phyloP scores from a whole-genome alignment of 2,113 vertebrate genomes.

The Dicaeum eximium region DNA sequence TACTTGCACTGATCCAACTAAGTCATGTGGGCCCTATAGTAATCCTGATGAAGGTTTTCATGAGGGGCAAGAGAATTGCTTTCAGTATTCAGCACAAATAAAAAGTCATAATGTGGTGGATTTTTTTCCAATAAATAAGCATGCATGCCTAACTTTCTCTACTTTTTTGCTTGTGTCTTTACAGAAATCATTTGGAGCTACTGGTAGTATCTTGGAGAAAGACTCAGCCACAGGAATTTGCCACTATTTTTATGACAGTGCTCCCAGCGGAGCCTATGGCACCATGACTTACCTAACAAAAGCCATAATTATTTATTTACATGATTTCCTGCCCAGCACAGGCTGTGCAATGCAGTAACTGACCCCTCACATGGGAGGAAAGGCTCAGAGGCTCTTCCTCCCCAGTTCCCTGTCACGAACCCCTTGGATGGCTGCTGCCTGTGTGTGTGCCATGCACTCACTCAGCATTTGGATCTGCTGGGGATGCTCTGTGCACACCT shows the following conservation, averaged over 20 bases:
- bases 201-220: constrained; percentile 86
- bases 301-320: constrained; percentile 85
- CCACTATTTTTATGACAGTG: constrained; percentile 95
- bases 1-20: not conserved
- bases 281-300: constrained; percentile 98
- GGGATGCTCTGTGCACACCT: not conserved
- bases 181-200: constrained; percentile 84
- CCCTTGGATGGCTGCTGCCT: not conserved
- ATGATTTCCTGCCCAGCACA: constrained; percentile 89
- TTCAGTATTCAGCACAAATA: not conserved
- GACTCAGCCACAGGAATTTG: constrained; percentile 91
- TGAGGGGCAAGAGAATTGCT: not conserved
- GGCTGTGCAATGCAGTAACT: constrained; percentile 89
- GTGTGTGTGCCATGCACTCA: not conserved
- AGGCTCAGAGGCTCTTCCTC: not conserved
- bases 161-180: not conserved
- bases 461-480: not conserved
- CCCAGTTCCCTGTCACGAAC: not conserved
- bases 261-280: constrained; percentile 93
- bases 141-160: not conserved
- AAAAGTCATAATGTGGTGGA: not conserved
- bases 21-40: not conserved
- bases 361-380: fast-evolving
- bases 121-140: not conserved
- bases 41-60: not conserved